Conservation (phyloP, 1,140 invertebrate species). For the Trichonephila inaurata region DNA sequence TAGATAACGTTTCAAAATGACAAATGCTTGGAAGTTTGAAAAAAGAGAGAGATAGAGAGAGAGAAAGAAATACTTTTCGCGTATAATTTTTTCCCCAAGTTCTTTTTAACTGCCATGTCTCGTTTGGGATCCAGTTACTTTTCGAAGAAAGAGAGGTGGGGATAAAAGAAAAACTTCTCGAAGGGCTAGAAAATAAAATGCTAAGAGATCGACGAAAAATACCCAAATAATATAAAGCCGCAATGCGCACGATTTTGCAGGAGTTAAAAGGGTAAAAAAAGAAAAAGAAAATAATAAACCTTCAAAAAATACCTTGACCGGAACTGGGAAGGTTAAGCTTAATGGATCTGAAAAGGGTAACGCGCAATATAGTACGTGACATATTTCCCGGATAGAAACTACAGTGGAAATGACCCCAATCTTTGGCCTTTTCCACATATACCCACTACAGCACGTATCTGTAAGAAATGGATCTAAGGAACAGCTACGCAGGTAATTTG, state of each 20-base stretch:
- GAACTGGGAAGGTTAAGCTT: constrained; percentile 71
- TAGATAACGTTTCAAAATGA: background rate
- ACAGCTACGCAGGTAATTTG: constrained; percentile 69
- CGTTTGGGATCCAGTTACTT: constrained; percentile 29
- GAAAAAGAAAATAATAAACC: background rate
- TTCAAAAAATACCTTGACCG: constrained; percentile 56
- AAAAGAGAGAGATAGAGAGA: too few species aligned
- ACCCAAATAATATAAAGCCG: constrained; percentile 23
- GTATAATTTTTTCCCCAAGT: background rate
- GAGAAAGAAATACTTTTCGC: background rate
- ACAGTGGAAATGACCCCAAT: constrained; percentile 65
- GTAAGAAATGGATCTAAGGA: constrained; percentile 65
- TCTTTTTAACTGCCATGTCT: constrained; percentile 21
- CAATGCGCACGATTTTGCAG: constrained; percentile 71
- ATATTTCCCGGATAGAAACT: constrained; percentile 64
- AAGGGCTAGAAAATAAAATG: constrained; percentile 5
- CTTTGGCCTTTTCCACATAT: constrained; percentile 40
- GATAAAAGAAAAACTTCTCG: background rate
- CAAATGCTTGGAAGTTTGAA: background rate
- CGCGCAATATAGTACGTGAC: constrained; percentile 69
- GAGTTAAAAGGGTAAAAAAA: constrained; percentile 58
- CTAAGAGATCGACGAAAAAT: constrained; percentile 8
- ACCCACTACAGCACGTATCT: constrained; percentile 46
- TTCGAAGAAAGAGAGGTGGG: background rate
- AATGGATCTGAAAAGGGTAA: constrained; percentile 75